phyloP scores from a whole-genome alignment of 2,113 vertebrate genomes.

The Peromyscus maniculatus region DNA sequence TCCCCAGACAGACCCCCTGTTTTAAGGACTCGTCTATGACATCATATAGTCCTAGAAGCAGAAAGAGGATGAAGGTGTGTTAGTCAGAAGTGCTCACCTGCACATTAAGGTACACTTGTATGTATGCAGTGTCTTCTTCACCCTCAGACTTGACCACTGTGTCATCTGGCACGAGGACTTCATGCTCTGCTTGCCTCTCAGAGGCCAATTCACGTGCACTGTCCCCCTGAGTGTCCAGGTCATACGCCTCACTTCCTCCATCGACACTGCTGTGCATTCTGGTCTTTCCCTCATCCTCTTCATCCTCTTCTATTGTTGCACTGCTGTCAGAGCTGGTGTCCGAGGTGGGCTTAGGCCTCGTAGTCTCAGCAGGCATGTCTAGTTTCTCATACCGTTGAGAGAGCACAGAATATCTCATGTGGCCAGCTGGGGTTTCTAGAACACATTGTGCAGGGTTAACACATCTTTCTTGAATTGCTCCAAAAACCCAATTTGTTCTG shows the following conservation, averaged over 20 bases:
- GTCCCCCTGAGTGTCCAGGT: neutral
- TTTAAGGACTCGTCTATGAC: neutral
- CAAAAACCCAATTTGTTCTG: neutral
- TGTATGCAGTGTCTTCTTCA: neutral
- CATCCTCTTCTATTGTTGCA: neutral
- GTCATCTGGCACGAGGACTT: neutral
- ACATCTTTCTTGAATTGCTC: neutral
- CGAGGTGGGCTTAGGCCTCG: neutral
- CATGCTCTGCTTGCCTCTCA: neutral
- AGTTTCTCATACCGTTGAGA: neutral
- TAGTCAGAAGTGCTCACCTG: slow-evolving; percentile 16
- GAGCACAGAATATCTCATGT: neutral
- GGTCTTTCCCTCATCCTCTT: neutral
- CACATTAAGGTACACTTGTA: neutral
- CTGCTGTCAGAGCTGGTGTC: neutral
- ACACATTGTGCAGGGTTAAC: neutral
- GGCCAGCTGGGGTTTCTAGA: neutral
- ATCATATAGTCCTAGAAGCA: neutral
- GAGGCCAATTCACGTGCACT: neutral
- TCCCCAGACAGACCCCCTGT: accelerated
- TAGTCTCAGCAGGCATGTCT: neutral
- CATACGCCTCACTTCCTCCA: neutral
- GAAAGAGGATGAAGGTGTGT: neutral
- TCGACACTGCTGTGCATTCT: too few species aligned
- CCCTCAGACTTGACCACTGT: accelerated